Base-by-base conservation (phyloP, 2,113 vertebrate genomes). In the Spheniscus mendiculus region DNA sequence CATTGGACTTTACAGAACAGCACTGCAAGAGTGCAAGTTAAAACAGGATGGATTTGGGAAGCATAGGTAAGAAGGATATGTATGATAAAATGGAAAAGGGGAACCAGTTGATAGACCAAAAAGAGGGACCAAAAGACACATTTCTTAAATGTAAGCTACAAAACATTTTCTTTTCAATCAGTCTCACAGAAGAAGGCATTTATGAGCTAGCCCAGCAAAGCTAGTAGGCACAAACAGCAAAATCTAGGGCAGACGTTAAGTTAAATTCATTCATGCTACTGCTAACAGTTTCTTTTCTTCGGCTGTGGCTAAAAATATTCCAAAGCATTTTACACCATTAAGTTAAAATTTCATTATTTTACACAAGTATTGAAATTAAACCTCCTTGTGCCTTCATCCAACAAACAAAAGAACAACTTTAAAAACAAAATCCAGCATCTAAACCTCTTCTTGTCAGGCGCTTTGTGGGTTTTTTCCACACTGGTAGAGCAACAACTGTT, bases 401-500 rank as follows among this genome's bases (percentile, higher is more conserved):
- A 42, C 11, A 88, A 87, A 45, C 18, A 84, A 76, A 55, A 45
- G 5, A 73, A 40, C 20, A 87, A 76, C 53, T 52, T 87, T 69
- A 87, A 94, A 56, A 40, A 30, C n/a, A 34, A 86, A 96, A 91
- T 53, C 18, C n/a, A 63, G 40, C 15, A 74, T 38, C n/a, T 44
- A 74, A 93, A 89, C 44, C 45, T 71, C 20, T 76, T 87, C 56
- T 73, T 95, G 29, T 62, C 85, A 78, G 26, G 61, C 16, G 3
- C 19, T 87, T 69, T 52, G 29, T 58, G 22, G 4, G 0, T 34
- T 82, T 73, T 84, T 78, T 59, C 59, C 59, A 50, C 44, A 52
- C n/a, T 91, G 87, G 90, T 70, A 96, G 27, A 91, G 56, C 59
- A 92, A 93, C 92, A 98, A 89, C 93, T 96, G 93, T 52, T 96